Base-by-base conservation (phyloP, 1,140 invertebrate genomes). In the Orchestia grillus region DNA sequence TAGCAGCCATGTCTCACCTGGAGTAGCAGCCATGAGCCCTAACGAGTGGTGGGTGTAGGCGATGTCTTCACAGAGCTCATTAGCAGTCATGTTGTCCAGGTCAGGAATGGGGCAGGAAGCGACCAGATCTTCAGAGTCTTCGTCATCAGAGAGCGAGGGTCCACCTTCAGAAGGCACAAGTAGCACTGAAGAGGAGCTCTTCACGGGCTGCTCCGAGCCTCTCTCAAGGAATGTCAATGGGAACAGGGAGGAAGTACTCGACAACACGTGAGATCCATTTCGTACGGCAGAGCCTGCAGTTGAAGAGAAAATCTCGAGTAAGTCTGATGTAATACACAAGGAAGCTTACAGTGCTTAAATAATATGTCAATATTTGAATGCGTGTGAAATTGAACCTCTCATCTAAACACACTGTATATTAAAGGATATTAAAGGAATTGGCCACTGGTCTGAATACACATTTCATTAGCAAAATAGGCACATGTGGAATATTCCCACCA, bases 21-120 rank as follows among this genome's bases (percentile, higher is more conserved):
- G 92, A 40, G 88, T 90, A n/a, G 36, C 44, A 45, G 92, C 92
- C 92, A 94, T 94, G 43, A 94, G 44, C 23, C 92, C 92, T 45
- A 94, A 44, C 36, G 43, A 45, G 40, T 94, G 43, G 36, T 94
- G 92, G 3, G 92, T 94, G 92, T 94, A 94, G 92, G 92, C 92
- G 44, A 94, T 94, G 44, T 94, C 92, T 45, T 94, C 92, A 94
- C 92, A 94, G 3, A 94, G 92, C 92, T 94, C 92, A 47, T 94
- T 94, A 47, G 92, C 92, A 23, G 92, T 94, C 92, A 94, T 94
- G 92, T 94, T 94, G 92, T 94, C 92, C 8, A 94, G 92, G 92
- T 94, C 92, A 94, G 92, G 92, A 15, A 94, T 94, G 92, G 92
- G 92, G 40, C 92, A 94, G 3, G 92, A 45, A n/a, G 43, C 44